A percentile compares a stretch with the other conserved stretches of the same genome.
Evolutionary conservation across 2,888 invertebrate genomes (phyloP).

Genomic region (Balanococcus diminutus): DNA sequence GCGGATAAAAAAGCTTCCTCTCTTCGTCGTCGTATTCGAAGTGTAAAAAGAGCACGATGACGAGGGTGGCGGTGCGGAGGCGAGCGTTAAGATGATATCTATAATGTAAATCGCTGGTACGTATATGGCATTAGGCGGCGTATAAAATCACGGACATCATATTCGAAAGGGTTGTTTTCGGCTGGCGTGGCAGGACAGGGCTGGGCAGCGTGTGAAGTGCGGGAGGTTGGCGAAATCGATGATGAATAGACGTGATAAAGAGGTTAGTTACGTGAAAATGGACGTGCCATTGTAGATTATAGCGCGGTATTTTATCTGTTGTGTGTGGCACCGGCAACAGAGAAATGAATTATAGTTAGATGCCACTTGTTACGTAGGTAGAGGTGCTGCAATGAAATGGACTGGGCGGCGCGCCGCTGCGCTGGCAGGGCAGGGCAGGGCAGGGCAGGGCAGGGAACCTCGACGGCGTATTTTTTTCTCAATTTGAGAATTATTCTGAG

Average conservation of each 20-base stretch:
- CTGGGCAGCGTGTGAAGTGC: not conserved
- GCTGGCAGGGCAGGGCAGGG: too few species aligned
- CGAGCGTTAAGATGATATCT: not conserved
- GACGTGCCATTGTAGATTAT: slow-evolving; percentile 42
- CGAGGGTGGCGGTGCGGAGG: too few species aligned
- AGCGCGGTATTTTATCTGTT: slow-evolving; percentile 32
- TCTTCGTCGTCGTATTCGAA: too few species aligned
- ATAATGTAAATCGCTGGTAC: not conserved
- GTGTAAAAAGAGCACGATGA: not conserved
- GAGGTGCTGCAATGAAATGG: too few species aligned
- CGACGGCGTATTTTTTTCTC: not conserved
- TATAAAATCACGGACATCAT: not conserved
- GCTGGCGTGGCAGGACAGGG: not conserved
- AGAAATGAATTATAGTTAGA: slow-evolving; percentile 38
- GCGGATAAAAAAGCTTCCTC: not conserved
- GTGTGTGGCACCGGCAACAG: not conserved
- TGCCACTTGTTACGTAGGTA: slow-evolving; percentile 43
- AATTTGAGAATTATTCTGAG: not conserved
- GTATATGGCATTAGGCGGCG: not conserved
- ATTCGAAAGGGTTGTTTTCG: slow-evolving; percentile 11
- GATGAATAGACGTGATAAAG: slow-evolving; percentile 52
- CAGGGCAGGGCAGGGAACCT: too few species aligned
- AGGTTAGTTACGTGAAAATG: slow-evolving; percentile 52
- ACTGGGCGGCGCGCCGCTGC: not conserved
- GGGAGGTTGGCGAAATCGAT: not conserved